Conservation (phyloP, 2,888 invertebrate genomes). For the Lithophane socia region DNA sequence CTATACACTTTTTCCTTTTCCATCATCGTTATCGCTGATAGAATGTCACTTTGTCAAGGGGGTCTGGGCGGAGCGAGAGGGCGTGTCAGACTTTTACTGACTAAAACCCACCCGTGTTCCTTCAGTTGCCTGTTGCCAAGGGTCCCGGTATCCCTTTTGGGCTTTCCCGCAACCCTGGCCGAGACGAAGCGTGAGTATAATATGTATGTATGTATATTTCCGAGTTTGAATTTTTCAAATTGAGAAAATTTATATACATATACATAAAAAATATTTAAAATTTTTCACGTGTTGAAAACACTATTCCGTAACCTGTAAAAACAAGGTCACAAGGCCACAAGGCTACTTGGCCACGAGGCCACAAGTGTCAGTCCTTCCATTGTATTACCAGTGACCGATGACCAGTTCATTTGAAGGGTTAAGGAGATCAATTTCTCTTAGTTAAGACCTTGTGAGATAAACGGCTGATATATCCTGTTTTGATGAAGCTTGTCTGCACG, state of each 20-base stretch:
- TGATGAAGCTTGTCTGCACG: slow-evolving; percentile 22
- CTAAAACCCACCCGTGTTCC: too few species aligned
- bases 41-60: too few species aligned
- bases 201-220: background rate
- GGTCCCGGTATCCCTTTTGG: too few species aligned
- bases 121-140: too few species aligned
- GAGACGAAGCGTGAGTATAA: too few species aligned
- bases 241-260: too few species aligned
- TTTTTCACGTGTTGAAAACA: slow-evolving; percentile 23
- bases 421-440: slow-evolving; percentile 47
- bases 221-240: background rate
- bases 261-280: too few species aligned
- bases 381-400: slow-evolving; percentile 47
- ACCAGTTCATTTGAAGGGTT: slow-evolving; percentile 48
- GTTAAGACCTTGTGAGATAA: slow-evolving; percentile 45
- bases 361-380: slow-evolving; percentile 22
- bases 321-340: slow-evolving; percentile 4
- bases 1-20: too few species aligned
- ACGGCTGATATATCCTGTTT: slow-evolving; percentile 32
- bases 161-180: too few species aligned
- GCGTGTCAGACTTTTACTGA: too few species aligned
- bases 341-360: background rate
- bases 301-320: background rate
- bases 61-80: too few species aligned
- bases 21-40: too few species aligned